Percentiles rank a stretch among this genome's conserved stretches.
Evolutionary conservation across 30 jellyfish, hydroid and myxozoan species (phyloP).

Genomic region (Cassiopea andromeda): DNA sequence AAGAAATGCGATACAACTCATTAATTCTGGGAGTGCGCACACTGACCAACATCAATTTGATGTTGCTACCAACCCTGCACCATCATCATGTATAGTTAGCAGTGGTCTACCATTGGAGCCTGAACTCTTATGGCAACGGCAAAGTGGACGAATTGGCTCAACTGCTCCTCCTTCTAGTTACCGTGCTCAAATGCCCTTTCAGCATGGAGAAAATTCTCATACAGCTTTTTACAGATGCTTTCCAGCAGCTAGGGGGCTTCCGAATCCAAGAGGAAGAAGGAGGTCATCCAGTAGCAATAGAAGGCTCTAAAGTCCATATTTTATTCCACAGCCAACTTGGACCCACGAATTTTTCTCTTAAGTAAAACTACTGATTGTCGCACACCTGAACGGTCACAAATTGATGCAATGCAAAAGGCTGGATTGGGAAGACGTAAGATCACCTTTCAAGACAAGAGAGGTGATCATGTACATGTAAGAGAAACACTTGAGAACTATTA

Average conservation of each 20-base stretch:
- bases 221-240: neutral
- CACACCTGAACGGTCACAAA: constrained; percentile 4
- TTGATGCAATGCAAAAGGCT: constrained; percentile 6
- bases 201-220: neutral
- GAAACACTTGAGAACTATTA: neutral
- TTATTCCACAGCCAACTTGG: neutral
- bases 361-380: neutral
- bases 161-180: no score
- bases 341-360: neutral
- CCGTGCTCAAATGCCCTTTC: no score
- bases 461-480: neutral
- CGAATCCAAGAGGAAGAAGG: neutral
- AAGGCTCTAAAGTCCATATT: neutral
- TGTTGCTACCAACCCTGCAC: no score
- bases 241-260: neutral
- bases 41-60: no score
- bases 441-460: neutral
- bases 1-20: no score
- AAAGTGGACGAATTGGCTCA: no score
- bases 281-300: neutral
- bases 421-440: constrained; percentile 10
- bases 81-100: no score
- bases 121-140: no score
- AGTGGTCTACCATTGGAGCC: no score
- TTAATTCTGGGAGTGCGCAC: no score